Evolutionary conservation across 2,888 invertebrate species (phyloP).

Genomic region (Ptilodon capucinus): DNA sequence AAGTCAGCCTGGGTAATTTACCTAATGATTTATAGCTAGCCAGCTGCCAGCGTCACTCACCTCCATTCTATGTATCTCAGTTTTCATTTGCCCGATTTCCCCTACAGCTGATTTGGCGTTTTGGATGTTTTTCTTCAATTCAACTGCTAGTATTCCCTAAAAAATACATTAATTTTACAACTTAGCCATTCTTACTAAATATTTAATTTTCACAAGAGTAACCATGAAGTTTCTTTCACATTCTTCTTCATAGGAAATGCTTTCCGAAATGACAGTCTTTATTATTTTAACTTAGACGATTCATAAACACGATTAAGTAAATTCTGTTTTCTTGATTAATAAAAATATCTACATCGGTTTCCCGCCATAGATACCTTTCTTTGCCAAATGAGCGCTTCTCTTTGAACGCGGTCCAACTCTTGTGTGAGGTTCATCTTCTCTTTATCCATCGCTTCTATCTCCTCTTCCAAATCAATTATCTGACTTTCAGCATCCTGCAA

Average conservation of each 20-base stretch:
- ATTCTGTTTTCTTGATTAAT: not conserved
- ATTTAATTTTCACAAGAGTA: too few species aligned
- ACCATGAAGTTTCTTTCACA: too few species aligned
- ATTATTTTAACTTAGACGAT: too few species aligned
- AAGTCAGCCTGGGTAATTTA: too few species aligned
- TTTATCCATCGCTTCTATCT: conserved; percentile 85
- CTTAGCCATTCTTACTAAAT: too few species aligned
- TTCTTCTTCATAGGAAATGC: too few species aligned
- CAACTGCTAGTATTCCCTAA: conserved; percentile 85
- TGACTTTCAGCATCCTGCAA: conserved; percentile 86
- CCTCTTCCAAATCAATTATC: conserved; percentile 85
- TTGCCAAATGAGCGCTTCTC: conserved; percentile 91
- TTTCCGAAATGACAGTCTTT: too few species aligned
- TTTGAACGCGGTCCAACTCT: conserved; percentile 83
- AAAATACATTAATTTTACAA: not conserved
- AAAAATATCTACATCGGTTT: not conserved
- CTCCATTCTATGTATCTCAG: conserved; percentile 93
- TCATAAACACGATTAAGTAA: too few species aligned
- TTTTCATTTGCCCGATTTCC: conserved; percentile 89
- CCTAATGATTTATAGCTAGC: not conserved
- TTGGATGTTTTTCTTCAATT: conserved; percentile 86
- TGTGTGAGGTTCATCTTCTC: conserved; percentile 86
- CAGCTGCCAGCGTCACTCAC: conserved; percentile 61
- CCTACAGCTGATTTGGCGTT: conserved; percentile 85
- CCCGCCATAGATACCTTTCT: conserved; percentile 89